Conservation (phyloP, 2,797 vertebrate species). For the Dipus sagitta region DNA sequence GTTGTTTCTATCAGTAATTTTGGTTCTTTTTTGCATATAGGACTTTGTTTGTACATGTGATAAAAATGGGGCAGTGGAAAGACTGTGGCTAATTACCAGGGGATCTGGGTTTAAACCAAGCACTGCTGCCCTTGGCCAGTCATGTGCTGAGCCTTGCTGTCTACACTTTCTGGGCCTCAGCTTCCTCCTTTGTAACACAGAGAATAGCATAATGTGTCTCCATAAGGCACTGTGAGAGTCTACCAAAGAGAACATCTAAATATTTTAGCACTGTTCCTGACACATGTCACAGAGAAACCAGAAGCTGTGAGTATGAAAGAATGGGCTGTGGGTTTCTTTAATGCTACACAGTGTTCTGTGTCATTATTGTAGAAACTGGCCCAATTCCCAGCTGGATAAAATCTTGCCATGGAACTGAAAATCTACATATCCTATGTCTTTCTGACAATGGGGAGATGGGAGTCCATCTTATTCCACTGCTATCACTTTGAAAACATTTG, state of each 20-base stretch:
- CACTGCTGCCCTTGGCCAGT: neutral
- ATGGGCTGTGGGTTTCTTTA: neutral
- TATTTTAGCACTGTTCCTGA: constrained; percentile 37
- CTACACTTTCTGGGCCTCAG: neutral
- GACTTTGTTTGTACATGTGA: neutral
- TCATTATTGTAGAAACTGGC: neutral
- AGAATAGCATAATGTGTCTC: neutral
- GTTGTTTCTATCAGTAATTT: neutral
- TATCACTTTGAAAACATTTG: constrained; percentile 16
- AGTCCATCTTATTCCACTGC: neutral
- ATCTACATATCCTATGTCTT: neutral
- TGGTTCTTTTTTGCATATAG: constrained; percentile 15
- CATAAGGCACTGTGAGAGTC: neutral
- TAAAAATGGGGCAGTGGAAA: constrained; percentile 12
- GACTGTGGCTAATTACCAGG: neutral
- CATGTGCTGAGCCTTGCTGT: neutral
- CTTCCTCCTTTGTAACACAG: neutral
- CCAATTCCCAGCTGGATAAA: constrained; percentile 20
- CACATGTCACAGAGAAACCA: neutral
- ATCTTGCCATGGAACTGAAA: neutral
- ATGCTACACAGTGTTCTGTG: neutral
- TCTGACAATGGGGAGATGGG: neutral
- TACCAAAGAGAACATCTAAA: neutral
- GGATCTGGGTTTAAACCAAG: neutral
- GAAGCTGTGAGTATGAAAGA: neutral